Evolutionary conservation across 2,113 vertebrate genomes (phyloP), one percentile per base, ranked within the genome.

Genomic region (Prunella himalayana): DNA sequence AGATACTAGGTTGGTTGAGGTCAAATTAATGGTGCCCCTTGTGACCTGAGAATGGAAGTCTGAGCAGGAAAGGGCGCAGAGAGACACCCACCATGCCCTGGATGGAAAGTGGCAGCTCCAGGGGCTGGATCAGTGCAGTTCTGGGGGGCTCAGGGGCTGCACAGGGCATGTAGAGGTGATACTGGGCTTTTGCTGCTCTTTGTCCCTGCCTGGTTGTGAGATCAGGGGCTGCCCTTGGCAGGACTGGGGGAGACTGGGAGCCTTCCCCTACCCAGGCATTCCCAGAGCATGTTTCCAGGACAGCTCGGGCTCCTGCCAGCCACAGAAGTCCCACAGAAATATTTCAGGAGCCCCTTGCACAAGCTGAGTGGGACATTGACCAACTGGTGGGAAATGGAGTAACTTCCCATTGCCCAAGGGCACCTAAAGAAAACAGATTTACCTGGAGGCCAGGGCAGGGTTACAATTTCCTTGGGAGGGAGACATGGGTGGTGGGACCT

Each of bases 361-460:
- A 94, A 93, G 27, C 39, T 4, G 0, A 88, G 54, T 6, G 57
- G 13, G 11, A 50, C 33, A 54, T 59, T 93, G 82, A 65, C 85
- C 42, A 70, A 69, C 2, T 42, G 42, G 7, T 60, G 31, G 65
- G 70, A 90, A 93, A 39, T 97, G 79, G 50, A 70, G 86, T 35
- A 92, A 97, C 47, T 90, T 94, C 80, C 79, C 64, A 20, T 94
- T 96, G 71, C 96, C 76, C 82, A 94, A 95, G 79, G 88, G 54
- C 63, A 69, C 30, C 22, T 21, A 51, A 77, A 94, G 71, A 66
- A 69, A 92, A 70, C 45, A 47, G 39, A 57, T 90, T 76, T 83
- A 25, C 21, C 11, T 5, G 2, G 35, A 57, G 28, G 6, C 1
- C 11, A 19, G 33, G 22, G 10, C 31, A 42, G 37, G 53, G 63